These are phyloP conservation scores for Lepidurus apus DNA, from an alignment of 1,140 invertebrate genomes.

Conservation along the genomic window DNA sequence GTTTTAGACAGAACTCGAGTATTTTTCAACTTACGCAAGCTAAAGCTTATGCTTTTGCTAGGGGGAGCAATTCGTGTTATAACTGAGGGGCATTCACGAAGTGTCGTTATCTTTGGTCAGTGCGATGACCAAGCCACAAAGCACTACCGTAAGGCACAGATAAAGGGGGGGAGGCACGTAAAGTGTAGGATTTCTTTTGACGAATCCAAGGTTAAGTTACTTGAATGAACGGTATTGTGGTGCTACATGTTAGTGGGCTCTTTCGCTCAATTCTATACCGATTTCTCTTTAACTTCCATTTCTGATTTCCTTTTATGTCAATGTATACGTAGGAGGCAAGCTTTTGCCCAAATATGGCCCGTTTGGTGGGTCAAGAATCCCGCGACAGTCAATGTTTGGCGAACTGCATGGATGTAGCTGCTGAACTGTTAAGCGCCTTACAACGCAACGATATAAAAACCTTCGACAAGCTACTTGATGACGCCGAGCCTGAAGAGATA, in stretches of 20 bases:
- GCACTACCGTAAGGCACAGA: not conserved
- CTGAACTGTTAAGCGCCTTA: not conserved
- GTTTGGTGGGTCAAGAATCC: not conserved
- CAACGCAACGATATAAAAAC: not conserved
- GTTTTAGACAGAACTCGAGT: not conserved
- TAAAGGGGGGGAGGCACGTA: not conserved
- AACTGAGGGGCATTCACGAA: conserved; percentile 11
- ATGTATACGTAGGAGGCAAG: not conserved
- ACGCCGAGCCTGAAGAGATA: conserved; percentile 39
- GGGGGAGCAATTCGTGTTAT: not conserved
- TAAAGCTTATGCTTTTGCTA: not conserved
- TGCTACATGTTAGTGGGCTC: not conserved
- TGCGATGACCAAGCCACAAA: not conserved
- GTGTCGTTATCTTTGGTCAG: not conserved
- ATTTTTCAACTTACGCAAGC: not conserved
- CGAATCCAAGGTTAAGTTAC: not conserved
- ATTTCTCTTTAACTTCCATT: not conserved
- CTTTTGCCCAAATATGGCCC: not conserved
- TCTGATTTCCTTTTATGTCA: not conserved
- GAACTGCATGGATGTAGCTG: not conserved
- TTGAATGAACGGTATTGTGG: not conserved
- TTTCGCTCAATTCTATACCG: not conserved
- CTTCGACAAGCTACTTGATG: not conserved
- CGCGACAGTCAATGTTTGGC: conserved; percentile 1
- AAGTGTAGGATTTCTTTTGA: not conserved